Percentiles rank a stretch among this genome's conserved stretches.
Conservation (phyloP, 2,888 invertebrate species). For the Neocrepidodera transversa region DNA sequence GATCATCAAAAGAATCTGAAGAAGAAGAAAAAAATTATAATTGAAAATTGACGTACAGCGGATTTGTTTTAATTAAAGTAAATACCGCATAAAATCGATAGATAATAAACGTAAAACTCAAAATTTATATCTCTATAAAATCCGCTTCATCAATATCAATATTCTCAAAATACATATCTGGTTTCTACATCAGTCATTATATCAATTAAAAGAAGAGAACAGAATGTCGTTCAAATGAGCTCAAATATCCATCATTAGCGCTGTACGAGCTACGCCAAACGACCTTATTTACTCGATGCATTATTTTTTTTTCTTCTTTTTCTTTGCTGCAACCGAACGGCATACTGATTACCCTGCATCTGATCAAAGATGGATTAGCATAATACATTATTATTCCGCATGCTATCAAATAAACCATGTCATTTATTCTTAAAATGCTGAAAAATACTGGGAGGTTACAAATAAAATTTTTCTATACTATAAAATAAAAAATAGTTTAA, state of each 20-base stretch:
- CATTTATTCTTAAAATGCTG: conserved; percentile 6
- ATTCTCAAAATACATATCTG: conserved; percentile 47
- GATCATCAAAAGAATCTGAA: no score
- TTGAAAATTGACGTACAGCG: no score
- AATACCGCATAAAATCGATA: no score
- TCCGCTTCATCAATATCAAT: no score
- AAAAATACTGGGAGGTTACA: neutral
- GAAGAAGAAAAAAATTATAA: no score
- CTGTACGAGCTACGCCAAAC: conserved; percentile 35
- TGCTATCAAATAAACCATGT: conserved; percentile 33
- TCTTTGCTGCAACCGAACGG: conserved; percentile 32
- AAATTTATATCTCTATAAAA: no score
- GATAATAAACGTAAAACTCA: no score
- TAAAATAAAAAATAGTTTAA: neutral
- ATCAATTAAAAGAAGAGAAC: conserved; percentile 47
- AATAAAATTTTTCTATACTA: neutral
- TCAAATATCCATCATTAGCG: conserved; percentile 50
- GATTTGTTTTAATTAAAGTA: no score
- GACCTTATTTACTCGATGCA: conserved; percentile 41
- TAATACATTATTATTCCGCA: conserved; percentile 41
- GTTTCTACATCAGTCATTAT: conserved; percentile 43
- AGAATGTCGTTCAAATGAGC: conserved; percentile 50
- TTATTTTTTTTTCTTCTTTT: conserved; percentile 20
- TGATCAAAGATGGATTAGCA: conserved; percentile 45
- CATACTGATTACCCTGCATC: conserved; percentile 43